Conservation (phyloP, 2,888 invertebrate species). For the Drepanosiphum platanoidis region DNA sequence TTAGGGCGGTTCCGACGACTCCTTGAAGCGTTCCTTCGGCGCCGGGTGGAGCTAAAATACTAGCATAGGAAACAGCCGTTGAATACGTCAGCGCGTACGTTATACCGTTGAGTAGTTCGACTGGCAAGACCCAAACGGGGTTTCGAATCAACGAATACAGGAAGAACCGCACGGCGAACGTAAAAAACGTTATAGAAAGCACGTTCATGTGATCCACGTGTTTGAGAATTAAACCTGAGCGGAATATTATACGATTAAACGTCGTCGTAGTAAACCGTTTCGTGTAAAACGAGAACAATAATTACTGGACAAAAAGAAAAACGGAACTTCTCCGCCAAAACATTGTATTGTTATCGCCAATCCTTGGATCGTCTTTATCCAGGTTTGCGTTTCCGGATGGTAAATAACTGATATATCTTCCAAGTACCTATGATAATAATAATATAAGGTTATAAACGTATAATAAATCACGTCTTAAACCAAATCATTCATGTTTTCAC, state of each 20-base stretch:
- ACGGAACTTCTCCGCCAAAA: slow-evolving; percentile 85
- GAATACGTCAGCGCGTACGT: slow-evolving; percentile 89
- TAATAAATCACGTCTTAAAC: no score
- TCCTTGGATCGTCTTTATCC: slow-evolving; percentile 80
- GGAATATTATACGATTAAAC: no score
- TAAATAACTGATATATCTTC: slow-evolving; percentile 74
- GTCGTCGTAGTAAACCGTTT: no score
- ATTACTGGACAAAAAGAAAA: slow-evolving; percentile 78
- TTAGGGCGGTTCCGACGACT: slow-evolving; percentile 85
- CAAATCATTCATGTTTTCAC: no score
- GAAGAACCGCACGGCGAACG: slow-evolving; percentile 82
- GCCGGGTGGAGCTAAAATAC: slow-evolving; percentile 82
- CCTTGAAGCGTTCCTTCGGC: slow-evolving; percentile 90
- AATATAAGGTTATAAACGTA: no score
- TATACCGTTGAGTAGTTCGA: slow-evolving; percentile 87
- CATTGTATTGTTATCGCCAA: slow-evolving; percentile 80
- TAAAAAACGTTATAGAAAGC: slow-evolving; percentile 83
- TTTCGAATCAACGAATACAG: slow-evolving; percentile 82
- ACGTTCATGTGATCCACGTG: slow-evolving; percentile 83
- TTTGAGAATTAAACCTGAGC: slow-evolving; percentile 77
- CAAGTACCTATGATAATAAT: neutral
- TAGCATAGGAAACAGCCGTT: slow-evolving; percentile 90
- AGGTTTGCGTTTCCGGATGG: slow-evolving; percentile 68
- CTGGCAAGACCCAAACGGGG: slow-evolving; percentile 85
- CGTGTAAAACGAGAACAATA: no score